A percentile compares a stretch with the other conserved stretches of the same genome.
phyloP scores from a whole-genome alignment of 2,797 vertebrate species.

The Gastrophryne carolinensis region DNA sequence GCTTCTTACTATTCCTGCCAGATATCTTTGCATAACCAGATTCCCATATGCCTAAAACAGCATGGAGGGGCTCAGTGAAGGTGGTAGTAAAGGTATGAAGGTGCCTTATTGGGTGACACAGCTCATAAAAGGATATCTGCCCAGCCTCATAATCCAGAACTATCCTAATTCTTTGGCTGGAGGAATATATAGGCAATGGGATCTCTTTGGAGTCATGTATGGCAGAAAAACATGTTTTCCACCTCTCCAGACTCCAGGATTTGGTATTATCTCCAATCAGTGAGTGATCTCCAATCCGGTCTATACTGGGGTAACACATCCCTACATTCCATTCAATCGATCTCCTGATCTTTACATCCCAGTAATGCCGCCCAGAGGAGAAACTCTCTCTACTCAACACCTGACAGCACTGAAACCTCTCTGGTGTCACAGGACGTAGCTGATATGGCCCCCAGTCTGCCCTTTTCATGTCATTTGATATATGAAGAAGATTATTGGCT shows the following conservation, averaged over 20 bases:
- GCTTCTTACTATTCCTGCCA: too few species aligned
- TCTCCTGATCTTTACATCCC: background rate
- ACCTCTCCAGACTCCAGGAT: background rate
- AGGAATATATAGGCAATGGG: background rate
- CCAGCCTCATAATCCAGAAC: background rate
- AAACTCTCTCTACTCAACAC: background rate
- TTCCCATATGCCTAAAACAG: too few species aligned
- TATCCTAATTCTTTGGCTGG: background rate
- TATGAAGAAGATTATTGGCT: background rate
- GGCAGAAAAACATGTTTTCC: background rate
- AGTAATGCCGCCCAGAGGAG: background rate
- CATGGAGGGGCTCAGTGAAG: too few species aligned
- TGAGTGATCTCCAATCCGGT: background rate
- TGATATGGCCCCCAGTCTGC: background rate
- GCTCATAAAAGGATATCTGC: too few species aligned
- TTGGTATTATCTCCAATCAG: conserved; percentile 1
- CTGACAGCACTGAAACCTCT: background rate
- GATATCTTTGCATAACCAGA: too few species aligned
- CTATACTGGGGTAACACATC: too few species aligned
- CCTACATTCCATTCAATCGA: background rate
- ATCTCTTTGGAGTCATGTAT: background rate
- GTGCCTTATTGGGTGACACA: too few species aligned
- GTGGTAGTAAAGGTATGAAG: too few species aligned
- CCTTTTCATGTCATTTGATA: background rate
- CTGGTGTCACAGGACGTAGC: background rate